Evolutionary conservation across 2,888 invertebrate species (phyloP).

Genomic region (Alloscopus bannaensis): DNA sequence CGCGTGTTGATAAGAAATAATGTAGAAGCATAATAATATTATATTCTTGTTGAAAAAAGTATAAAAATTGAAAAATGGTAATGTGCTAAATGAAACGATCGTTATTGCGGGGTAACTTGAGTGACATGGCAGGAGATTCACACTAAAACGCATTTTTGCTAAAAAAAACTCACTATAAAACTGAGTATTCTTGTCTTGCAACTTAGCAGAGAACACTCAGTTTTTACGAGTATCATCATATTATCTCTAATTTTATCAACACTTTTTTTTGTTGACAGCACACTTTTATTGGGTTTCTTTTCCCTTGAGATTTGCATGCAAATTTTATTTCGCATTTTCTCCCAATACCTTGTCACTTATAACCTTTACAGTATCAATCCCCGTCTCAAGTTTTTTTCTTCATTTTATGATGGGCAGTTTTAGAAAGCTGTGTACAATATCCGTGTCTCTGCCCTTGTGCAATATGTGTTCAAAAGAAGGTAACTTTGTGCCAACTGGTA

Average conservation of each 20-base stretch:
- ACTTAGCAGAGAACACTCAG: background rate
- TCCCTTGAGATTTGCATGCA: too few relatives aligned
- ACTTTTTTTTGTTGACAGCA: slow-evolving; percentile 4
- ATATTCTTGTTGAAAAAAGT: background rate
- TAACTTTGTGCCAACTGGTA: background rate
- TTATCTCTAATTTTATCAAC: background rate
- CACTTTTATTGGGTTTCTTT: slow-evolving; percentile 1
- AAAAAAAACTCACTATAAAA: background rate
- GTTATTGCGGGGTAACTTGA: background rate
- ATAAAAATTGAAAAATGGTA: background rate
- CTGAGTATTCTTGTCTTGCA: background rate
- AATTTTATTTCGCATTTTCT: background rate
- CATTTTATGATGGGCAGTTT: slow-evolving; percentile 6
- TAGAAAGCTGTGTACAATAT: slow-evolving; percentile 20
- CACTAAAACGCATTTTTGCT: background rate
- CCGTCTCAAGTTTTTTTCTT: background rate
- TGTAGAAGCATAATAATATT: background rate
- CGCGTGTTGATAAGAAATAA: background rate
- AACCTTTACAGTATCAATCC: background rate
- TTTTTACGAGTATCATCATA: background rate
- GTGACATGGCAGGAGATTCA: background rate
- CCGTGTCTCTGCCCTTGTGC: too few relatives aligned
- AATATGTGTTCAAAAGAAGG: too few relatives aligned
- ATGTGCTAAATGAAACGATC: background rate
- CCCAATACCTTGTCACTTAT: background rate